Percentiles rank a stretch among this genome's conserved stretches.
phyloP scores from a whole-genome alignment of 2,888 invertebrate genomes.

The Melieria crassipennis region DNA sequence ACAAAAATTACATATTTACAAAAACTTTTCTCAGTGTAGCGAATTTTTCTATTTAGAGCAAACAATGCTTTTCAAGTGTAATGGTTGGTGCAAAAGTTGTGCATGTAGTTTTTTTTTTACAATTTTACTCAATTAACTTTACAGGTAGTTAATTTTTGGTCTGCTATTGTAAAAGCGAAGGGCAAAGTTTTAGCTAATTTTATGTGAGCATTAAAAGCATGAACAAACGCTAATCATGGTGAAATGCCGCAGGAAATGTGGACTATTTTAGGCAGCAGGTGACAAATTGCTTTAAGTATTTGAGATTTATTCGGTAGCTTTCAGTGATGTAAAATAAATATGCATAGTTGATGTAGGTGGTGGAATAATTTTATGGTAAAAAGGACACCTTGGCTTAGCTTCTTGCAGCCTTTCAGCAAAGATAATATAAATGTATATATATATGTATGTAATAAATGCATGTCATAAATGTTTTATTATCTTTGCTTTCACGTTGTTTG shows the following conservation, averaged over 20 bases:
- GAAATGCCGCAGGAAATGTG: constrained; percentile 14
- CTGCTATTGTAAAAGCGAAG: constrained; percentile 34
- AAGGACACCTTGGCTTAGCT: no score
- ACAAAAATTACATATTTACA: no score
- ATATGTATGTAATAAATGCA: no score
- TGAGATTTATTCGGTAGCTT: no score
- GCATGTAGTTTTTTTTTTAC: constrained; percentile 40
- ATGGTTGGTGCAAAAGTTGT: constrained; percentile 50
- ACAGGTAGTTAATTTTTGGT: constrained; percentile 62
- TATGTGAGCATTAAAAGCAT: background rate
- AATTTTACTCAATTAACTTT: constrained; percentile 61
- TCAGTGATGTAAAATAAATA: no score
- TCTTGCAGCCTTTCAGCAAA: no score
- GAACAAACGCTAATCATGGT: constrained; percentile 22
- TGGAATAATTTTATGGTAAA: no score
- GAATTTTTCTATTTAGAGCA: constrained; percentile 41
- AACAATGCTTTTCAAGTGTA: constrained; percentile 42
- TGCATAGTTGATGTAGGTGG: no score
- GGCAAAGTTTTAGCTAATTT: constrained; percentile 38
- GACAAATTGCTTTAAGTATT: background rate
- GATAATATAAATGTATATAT: no score
- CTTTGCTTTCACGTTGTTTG: no score
- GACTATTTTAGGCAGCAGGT: constrained; percentile 7
- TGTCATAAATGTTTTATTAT: no score
- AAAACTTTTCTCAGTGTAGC: constrained; percentile 22